Evolutionary conservation across 1,140 invertebrate species (phyloP).

Genomic region (Apis cerana): DNA sequence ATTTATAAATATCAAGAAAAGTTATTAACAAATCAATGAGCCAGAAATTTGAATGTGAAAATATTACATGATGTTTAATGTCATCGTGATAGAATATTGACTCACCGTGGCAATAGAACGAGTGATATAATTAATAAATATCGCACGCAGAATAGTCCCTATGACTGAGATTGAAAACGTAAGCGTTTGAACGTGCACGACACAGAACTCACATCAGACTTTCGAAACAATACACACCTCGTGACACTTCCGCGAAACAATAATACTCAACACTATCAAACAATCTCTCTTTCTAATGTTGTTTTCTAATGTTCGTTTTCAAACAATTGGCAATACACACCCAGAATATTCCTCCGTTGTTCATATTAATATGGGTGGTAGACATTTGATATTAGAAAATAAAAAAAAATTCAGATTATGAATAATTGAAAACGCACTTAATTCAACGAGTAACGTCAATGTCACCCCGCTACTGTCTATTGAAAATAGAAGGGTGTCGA

Average conservation of each 20-base stretch:
- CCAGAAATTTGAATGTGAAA: conserved; percentile 1
- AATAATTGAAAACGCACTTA: background rate
- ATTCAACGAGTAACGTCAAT: conserved; percentile 39
- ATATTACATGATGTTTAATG: conserved; percentile 7
- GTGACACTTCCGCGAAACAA: conserved; percentile 50
- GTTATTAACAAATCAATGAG: background rate
- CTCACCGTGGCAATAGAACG: conserved; percentile 10
- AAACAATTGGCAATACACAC: background rate
- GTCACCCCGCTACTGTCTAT: conserved; percentile 53
- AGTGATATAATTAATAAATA: conserved; percentile 18
- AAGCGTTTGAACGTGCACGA: conserved; percentile 33
- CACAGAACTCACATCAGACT: conserved; percentile 23
- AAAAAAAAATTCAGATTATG: background rate
- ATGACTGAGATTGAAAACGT: background rate
- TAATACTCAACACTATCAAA: conserved; percentile 40
- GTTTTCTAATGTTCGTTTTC: background rate
- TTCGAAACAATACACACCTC: conserved; percentile 49
- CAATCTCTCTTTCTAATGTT: conserved; percentile 23
- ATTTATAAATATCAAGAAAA: background rate
- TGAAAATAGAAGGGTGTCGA: conserved; percentile 43
- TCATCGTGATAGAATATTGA: background rate
- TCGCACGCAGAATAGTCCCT: conserved; percentile 6
- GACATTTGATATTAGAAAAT: background rate
- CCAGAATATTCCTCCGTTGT: background rate
- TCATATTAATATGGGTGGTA: background rate